Percentiles rank a stretch among this genome's conserved stretches.
phyloP scores from a whole-genome alignment of 2,797 vertebrate species.

The Coendou prehensilis region DNA sequence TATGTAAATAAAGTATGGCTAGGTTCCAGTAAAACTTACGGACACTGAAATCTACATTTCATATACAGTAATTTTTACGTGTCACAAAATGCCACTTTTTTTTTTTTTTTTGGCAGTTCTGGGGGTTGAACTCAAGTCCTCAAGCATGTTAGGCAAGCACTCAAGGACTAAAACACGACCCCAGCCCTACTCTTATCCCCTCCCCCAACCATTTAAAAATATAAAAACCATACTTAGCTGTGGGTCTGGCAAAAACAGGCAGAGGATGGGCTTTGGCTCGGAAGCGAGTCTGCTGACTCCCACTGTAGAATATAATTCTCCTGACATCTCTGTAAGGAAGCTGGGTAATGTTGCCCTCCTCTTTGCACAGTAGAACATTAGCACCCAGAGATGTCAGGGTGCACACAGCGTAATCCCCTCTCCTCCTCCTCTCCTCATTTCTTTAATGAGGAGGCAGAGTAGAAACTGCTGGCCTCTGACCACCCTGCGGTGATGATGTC shows the following conservation, averaged over 20 bases:
- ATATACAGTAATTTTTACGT: not conserved
- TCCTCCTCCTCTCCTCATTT: not conserved
- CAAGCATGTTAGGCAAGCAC: not conserved
- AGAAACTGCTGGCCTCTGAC: not conserved
- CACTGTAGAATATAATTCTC: not conserved
- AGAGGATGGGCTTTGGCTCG: not conserved
- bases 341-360: not conserved
- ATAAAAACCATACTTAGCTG: not conserved
- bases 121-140: not conserved
- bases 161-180: not conserved
- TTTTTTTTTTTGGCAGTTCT: not conserved
- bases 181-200: not conserved
- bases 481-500: not conserved
- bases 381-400: not conserved
- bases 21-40: not conserved
- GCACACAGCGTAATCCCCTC: not conserved
- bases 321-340: not conserved
- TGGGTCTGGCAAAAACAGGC: not conserved
- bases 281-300: not conserved
- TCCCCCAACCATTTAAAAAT: not conserved
- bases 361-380: not conserved
- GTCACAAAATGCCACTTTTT: not conserved
- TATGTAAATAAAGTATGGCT: not conserved
- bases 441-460: not conserved
- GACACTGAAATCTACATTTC: not conserved